Percentiles rank a stretch among this genome's conserved stretches.
Conservation (phyloP, 2,888 invertebrate species). For the Agrilus cyanescens region DNA sequence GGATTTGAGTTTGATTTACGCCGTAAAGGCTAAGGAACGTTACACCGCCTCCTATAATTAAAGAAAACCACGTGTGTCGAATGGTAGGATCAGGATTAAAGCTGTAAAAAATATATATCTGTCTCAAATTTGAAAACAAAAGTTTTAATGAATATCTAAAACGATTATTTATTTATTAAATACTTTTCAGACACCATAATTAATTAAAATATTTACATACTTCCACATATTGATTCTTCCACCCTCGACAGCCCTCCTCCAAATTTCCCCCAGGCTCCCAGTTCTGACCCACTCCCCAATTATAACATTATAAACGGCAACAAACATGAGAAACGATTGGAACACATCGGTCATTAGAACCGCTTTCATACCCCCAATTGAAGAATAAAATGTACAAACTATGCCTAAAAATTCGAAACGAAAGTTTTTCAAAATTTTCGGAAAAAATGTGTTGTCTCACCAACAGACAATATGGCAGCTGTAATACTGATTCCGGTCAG, state of each 20-base stretch:
- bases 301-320: constrained; percentile 67
- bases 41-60: constrained; percentile 67
- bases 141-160: neutral
- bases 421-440: no score
- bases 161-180: no score
- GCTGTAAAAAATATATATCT: constrained; percentile 38
- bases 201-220: constrained; percentile 31
- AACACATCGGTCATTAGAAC: constrained; percentile 80
- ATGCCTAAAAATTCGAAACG: constrained; percentile 35
- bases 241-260: constrained; percentile 55
- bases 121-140: constrained; percentile 1
- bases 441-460: constrained; percentile 23
- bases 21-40: constrained; percentile 75
- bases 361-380: constrained; percentile 84
- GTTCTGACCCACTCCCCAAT: constrained; percentile 57
- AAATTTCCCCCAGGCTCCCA: constrained; percentile 60
- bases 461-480: constrained; percentile 62
- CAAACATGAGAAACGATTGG: constrained; percentile 76
- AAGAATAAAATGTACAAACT: constrained; percentile 78
- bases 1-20: constrained; percentile 78
- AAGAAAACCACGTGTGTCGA: constrained; percentile 73
- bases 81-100: constrained; percentile 68
- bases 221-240: constrained; percentile 58
- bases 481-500: constrained; percentile 67
- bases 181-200: neutral